Evolutionary conservation across 2,797 vertebrate genomes (phyloP), one percentile per base, ranked within the genome.

Genomic region (Acomys russatus): DNA sequence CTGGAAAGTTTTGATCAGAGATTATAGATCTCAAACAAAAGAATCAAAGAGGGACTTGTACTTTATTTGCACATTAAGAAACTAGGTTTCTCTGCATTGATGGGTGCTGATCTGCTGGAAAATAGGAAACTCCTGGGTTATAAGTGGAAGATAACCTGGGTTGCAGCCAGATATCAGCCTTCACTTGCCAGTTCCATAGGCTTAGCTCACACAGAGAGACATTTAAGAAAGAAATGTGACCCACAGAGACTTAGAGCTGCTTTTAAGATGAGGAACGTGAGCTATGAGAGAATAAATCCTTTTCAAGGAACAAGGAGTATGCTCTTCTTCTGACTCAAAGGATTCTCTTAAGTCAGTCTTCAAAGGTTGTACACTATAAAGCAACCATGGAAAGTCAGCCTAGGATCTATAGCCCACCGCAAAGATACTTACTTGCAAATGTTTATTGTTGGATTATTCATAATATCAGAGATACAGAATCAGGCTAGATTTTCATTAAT

Each of bases 1-100:
- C 61, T 96, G 95, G 49, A 92, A 97, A 92, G 28, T 89, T 80
- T 88, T 89, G 14, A 88, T 79, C 44, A 92, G 20, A 92, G 49
- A 77, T 15, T 61, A 89, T 22, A 83, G 33, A 96, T 66, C 18
- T 91, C 92, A 95, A 91, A n/a, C 33, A 87, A 73, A 85, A 90
- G 9, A 82, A 71, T 56, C 64, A 66, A 82, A 23, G 88, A 90
- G 18, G 4, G 15, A 59, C 54, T 56, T 95, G 77, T 82, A 51
- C 18, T 25, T 95, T 78, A 56, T 49, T 94, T 95, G 18, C n/a
- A 90, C 64, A 68, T 35, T 88, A 80, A 64, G 12, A 85, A 84
- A 23, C 82, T 94, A 76, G 10, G 10, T 11, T 61, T 64, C 15
- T n/a, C 92, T 38, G 59, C 9, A 61, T 56, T 61, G 84, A 74